Base-by-base conservation (phyloP, 2,888 invertebrate species). In the Hypselothyrea guttata region DNA sequence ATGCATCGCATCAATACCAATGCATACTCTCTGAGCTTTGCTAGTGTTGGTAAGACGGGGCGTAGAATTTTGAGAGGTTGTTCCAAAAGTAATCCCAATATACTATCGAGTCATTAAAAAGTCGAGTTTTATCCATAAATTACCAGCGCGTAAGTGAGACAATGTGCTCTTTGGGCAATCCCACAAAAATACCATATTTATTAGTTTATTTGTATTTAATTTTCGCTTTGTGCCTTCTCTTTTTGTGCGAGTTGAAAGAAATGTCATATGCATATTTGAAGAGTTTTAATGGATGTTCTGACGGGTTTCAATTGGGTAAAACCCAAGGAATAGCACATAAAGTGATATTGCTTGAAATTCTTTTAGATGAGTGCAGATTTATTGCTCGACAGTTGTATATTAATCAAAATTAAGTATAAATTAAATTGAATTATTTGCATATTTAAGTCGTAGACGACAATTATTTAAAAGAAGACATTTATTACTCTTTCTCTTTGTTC, bases 81-180 rank as follows among this genome's bases (percentile, higher is more conserved):
- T n/a, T 58, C 56, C 42, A 33, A 79, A 75, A 53, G 40, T 46
- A 48, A 68, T 68, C 51, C 55, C 59, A 37, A 57, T 57, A 13
- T 13, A 28, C 28, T 18, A n/a, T 38, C 16, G 15, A 45, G 37
- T 15, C 53, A 51, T 59, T 58, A 68, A 54, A 69, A 47, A 34
- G 15, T 22, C 12, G 34, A 12, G 8, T 31, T 8, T 37, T 16
- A 11, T 18, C 45, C 31, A 51, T 69, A 55, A 64, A 68, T 69
- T 48, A 48, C 30, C 45, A 42, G 47, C n/a, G 11, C 22, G n/a
- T 11, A 37, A 42, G 45, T 42, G 27, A 59, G 59, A 49, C 58
- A 58, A 59, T 69, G 12, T 68, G 58, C 62, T 66, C 48, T 37
- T 41, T 65, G 49, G 81, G 72, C 54, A 70, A 77, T 59, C 63